phyloP scores from a whole-genome alignment of 2,113 vertebrate species.

The Gymnocephalus cernua region DNA sequence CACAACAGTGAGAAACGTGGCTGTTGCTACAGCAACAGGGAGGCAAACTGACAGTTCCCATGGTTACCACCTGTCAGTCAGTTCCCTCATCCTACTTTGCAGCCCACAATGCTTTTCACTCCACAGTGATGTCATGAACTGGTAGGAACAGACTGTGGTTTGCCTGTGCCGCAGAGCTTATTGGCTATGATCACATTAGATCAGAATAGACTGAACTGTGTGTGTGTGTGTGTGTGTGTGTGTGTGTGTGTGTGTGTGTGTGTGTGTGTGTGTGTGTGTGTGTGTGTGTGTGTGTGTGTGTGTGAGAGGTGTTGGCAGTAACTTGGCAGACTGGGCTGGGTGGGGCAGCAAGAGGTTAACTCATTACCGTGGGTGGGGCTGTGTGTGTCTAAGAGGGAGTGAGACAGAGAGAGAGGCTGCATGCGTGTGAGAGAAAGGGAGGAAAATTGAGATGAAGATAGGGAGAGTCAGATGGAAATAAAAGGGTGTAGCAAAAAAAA shows the following conservation, averaged over 20 bases:
- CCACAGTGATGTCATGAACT: slow-evolving; percentile 78
- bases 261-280: slow-evolving; percentile 31
- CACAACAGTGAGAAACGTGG: slow-evolving; percentile 60
- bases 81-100: slow-evolving; percentile 54
- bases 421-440: slow-evolving; percentile 43
- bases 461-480: slow-evolving; percentile 22
- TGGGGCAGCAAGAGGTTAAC: slow-evolving; percentile 76
- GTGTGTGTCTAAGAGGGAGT: slow-evolving; percentile 43
- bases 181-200: slow-evolving; percentile 77
- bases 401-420: slow-evolving; percentile 9
- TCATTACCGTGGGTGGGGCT: slow-evolving; percentile 79
- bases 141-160: slow-evolving; percentile 68
- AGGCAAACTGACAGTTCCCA: slow-evolving; percentile 67
- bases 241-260: slow-evolving; percentile 31
- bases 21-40: slow-evolving; percentile 46
- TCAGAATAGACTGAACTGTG: slow-evolving; percentile 65
- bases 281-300: slow-evolving; percentile 34
- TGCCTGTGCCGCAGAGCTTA: slow-evolving; percentile 55
- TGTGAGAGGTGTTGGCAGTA: slow-evolving; percentile 76
- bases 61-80: slow-evolving; percentile 70
- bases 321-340: slow-evolving; percentile 77
- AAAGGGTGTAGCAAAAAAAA: neutral
- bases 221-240: slow-evolving; percentile 20
- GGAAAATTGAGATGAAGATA: slow-evolving; percentile 36
- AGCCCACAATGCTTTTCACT: slow-evolving; percentile 66